Conservation (phyloP, 2,888 invertebrate genomes). For the Pyrocoelia pectoralis region DNA sequence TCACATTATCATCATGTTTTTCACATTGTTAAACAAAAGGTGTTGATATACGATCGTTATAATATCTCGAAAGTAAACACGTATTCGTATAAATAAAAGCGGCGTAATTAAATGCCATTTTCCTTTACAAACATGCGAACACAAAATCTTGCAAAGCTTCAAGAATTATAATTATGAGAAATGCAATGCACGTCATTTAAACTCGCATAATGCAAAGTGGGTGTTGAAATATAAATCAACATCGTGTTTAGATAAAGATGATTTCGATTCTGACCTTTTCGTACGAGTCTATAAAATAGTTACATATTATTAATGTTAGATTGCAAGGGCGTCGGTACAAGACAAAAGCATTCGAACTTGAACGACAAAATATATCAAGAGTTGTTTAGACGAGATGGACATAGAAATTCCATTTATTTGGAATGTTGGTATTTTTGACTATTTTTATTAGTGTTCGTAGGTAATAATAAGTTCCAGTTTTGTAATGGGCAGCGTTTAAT, state of each 20-base stretch:
- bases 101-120: constrained; percentile 11
- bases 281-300: constrained; percentile 21
- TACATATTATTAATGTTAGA: constrained; percentile 26
- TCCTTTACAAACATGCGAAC: constrained; percentile 11
- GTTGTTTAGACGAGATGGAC: constrained; percentile 28
- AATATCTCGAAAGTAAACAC: constrained; percentile 1
- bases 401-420: constrained; percentile 35
- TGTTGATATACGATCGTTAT: constrained; percentile 5
- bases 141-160: constrained; percentile 9
- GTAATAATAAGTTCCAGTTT: constrained; percentile 11
- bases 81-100: constrained; percentile 5
- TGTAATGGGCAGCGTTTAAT: neutral
- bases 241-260: constrained; percentile 22
- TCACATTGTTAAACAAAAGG: neutral
- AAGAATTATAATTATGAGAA: constrained; percentile 16
- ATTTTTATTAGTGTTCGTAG: constrained; percentile 15
- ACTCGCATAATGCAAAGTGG: constrained; percentile 13
- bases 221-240: constrained; percentile 20
- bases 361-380: constrained; percentile 29
- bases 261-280: constrained; percentile 24
- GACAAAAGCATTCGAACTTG: constrained; percentile 33
- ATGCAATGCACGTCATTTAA: constrained; percentile 8
- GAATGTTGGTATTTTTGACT: constrained; percentile 26
- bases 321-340: constrained; percentile 33
- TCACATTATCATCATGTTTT: neutral